Evolutionary conservation across 2,888 invertebrate genomes (phyloP), one percentile per base, ranked within the genome.

Genomic region (Oligia strigilis): DNA sequence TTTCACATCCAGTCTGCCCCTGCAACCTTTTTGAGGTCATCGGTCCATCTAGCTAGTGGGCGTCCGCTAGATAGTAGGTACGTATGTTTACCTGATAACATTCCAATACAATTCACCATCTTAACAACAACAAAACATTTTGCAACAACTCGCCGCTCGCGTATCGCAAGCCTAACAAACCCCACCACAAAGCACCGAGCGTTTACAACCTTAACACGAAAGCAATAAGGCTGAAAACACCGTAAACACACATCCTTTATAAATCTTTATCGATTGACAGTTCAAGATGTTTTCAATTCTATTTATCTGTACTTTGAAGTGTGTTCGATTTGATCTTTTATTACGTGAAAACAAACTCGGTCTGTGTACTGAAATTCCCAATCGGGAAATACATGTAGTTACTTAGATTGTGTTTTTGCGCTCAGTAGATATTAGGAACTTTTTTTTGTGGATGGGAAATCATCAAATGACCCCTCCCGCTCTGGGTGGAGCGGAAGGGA

Each of bases 231-330:
- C 58, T 55, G 75, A 85, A 75, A 87, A 83, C 81, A 77, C 69
- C 17, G 60, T 83, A 73, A 72, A 71, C 40, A 71, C 40, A 75
- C 73, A 73, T 77, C 71, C 76, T 81, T 62, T 78, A 85, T 86
- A 89, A 88, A 88, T 87, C 85, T 70, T 58, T 80, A 85, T 82
- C 77, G 77, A 85, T 85, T 85, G 79, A 85, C 82, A 80, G 85
- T 85, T 86, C 84, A 91, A 91, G 90, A 91, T 91, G 90, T 89
- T 90, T 87, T 86, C 87, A 87, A 90, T 89, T 89, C 87, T 87
- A 87, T 91, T 90, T 89, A 90, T 89, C 87, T 88, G 82, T 89
- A 88, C 88, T 85, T 78, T 87, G 81, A 87, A 86, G 76, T 74
- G 74, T 87, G 81, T 87, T 74, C 88, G 72, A 78, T 85, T 81